Conservation (phyloP, 2,797 vertebrate species). For the Molossus alvarezi region DNA sequence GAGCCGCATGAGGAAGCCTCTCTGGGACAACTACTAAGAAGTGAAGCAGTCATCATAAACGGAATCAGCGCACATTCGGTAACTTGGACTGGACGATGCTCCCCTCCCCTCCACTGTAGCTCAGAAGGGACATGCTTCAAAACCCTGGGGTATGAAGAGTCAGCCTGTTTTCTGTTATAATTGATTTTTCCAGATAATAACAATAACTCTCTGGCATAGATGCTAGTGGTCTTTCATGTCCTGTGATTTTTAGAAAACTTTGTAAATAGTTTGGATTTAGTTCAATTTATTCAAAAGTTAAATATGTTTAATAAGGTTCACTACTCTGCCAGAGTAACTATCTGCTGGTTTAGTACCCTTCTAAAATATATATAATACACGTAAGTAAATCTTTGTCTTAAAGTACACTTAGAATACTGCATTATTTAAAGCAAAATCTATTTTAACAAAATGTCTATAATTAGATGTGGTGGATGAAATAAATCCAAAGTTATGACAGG, state of each 20-base stretch:
- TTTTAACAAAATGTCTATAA: constrained; percentile 68
- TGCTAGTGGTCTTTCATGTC: constrained; percentile 67
- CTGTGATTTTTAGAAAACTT: constrained; percentile 72
- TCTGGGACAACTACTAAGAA: constrained; percentile 63
- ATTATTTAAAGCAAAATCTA: constrained; percentile 60
- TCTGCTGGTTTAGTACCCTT: constrained; percentile 74
- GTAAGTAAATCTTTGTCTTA: constrained; percentile 55
- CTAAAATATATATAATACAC: constrained; percentile 48
- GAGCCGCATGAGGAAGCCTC: constrained; percentile 58
- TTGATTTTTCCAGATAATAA: constrained; percentile 56
- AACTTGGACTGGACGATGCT: neutral
- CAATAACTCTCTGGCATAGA: constrained; percentile 71
- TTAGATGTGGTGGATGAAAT: constrained; percentile 69
- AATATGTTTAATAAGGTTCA: constrained; percentile 64
- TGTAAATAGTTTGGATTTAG: constrained; percentile 76
- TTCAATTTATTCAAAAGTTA: constrained; percentile 68
- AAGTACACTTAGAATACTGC: constrained; percentile 64
- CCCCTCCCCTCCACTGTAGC: constrained; percentile 52
- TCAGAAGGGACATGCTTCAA: constrained; percentile 58
- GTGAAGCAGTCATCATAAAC: constrained; percentile 42
- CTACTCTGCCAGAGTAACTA: constrained; percentile 64
- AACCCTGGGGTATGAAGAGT: constrained; percentile 66
- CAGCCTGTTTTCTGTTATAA: constrained; percentile 36
- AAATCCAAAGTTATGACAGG: constrained; percentile 69
- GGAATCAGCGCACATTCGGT: constrained; percentile 11